Evolutionary conservation across 1,140 invertebrate species (phyloP).

Genomic region (Melitaea cinxia): DNA sequence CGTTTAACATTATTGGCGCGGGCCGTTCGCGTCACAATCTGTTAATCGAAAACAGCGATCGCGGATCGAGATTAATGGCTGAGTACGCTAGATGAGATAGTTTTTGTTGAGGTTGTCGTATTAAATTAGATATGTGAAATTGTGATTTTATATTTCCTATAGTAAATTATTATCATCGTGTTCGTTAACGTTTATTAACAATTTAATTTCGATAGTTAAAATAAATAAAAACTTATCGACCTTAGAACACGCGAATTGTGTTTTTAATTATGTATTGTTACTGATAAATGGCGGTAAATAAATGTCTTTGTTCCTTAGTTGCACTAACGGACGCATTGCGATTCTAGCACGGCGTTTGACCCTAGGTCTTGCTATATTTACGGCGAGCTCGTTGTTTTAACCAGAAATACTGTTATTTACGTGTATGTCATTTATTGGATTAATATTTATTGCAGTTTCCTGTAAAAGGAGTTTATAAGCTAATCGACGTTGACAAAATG

Average conservation of each 20-base stretch:
- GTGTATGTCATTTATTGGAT: conserved; percentile 7
- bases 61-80: conserved; percentile 33
- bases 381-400: conserved; percentile 21
- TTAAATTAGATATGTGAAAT: conserved; percentile 30
- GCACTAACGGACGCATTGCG: conserved; percentile 24
- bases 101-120: conserved; percentile 19
- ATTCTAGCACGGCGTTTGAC: conserved; percentile 25
- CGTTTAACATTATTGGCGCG: conserved; percentile 35
- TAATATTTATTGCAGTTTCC: neutral
- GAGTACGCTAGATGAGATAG: conserved; percentile 12
- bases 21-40: conserved; percentile 31
- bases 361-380: conserved; percentile 29
- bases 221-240: neutral
- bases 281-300: conserved; percentile 31
- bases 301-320: conserved; percentile 33
- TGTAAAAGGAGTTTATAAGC: too few relatives aligned
- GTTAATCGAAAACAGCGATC: conserved; percentile 31
- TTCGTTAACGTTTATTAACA: neutral
- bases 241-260: conserved; percentile 16
- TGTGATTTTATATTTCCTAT: neutral
- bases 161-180: neutral
- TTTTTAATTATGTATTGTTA: conserved; percentile 29
- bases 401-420: conserved; percentile 8
- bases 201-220: neutral
- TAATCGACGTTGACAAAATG: too few relatives aligned